Percentiles rank a stretch among this genome's conserved stretches.
Evolutionary conservation across 1,140 invertebrate species (phyloP).

Genomic region (Brachionus rubens): DNA sequence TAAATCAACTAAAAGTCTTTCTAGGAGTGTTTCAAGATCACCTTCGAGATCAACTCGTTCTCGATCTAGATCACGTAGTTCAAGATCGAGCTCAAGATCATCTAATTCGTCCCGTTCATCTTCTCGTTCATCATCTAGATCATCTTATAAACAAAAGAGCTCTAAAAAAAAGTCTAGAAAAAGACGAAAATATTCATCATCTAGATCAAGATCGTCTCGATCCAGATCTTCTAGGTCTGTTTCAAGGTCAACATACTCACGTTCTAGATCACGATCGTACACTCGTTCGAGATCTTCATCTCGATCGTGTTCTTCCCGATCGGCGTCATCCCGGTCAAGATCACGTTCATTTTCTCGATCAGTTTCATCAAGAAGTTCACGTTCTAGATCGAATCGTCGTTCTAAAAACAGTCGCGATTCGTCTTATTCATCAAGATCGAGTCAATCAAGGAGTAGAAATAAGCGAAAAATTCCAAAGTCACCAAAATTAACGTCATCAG

Average conservation of each 20-base stretch:
- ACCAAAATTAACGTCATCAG: slow-evolving; percentile 17
- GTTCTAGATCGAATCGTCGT: not conserved
- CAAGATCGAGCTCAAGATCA: not conserved
- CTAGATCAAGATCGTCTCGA: not conserved
- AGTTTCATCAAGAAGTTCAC: not conserved
- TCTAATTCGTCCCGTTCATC: not conserved
- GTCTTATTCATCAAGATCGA: not conserved
- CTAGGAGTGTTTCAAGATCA: not conserved
- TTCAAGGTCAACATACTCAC: not conserved
- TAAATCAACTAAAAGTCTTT: no score
- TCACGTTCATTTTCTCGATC: not conserved
- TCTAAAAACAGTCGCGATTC: not conserved
- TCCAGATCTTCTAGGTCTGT: not conserved
- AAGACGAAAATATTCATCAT: not conserved
- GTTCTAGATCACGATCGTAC: not conserved
- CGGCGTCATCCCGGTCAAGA: not conserved
- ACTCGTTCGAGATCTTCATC: not conserved
- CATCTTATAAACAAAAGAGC: not conserved
- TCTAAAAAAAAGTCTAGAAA: slow-evolving; percentile 28
- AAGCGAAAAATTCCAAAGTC: not conserved
- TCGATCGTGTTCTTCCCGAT: not conserved
- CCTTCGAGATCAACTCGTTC: not conserved
- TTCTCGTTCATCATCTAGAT: not conserved
- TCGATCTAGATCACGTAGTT: not conserved
- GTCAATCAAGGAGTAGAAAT: no score